These are phyloP conservation scores for Diabrotica undecimpunctata DNA, from an alignment of 1,140 invertebrate genomes.

Conservation along the genomic window DNA sequence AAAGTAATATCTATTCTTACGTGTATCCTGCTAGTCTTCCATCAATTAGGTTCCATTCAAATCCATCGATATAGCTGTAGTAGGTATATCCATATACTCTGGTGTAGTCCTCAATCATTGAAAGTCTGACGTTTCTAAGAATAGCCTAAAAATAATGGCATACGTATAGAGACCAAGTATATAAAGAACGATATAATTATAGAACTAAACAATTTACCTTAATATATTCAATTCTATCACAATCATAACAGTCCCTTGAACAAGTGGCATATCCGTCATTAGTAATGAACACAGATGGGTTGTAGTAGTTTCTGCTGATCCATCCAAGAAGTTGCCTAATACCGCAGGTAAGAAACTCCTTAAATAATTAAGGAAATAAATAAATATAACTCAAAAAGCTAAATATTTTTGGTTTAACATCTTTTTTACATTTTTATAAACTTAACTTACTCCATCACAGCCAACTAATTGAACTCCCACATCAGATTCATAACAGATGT, in stretches of 20 bases:
- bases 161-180: neutral
- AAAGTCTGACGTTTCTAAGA: neutral
- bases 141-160: neutral
- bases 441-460: neutral
- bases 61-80: neutral
- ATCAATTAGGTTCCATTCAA: neutral
- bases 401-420: too few species aligned
- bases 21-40: neutral
- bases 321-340: neutral
- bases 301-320: neutral
- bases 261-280: neutral
- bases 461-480: neutral
- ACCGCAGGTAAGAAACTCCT: neutral
- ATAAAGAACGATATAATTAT: neutral
- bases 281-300: neutral
- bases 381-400: neutral
- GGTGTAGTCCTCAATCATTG: neutral
- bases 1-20: neutral
- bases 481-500: neutral
- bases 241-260: neutral
- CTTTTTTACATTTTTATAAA: neutral
- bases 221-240: neutral
- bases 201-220: neutral
- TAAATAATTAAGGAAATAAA: neutral
- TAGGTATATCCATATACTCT: constrained; percentile 9